Evolutionary conservation across 1,140 invertebrate genomes (phyloP).

Genomic region (Philaenus spumarius): DNA sequence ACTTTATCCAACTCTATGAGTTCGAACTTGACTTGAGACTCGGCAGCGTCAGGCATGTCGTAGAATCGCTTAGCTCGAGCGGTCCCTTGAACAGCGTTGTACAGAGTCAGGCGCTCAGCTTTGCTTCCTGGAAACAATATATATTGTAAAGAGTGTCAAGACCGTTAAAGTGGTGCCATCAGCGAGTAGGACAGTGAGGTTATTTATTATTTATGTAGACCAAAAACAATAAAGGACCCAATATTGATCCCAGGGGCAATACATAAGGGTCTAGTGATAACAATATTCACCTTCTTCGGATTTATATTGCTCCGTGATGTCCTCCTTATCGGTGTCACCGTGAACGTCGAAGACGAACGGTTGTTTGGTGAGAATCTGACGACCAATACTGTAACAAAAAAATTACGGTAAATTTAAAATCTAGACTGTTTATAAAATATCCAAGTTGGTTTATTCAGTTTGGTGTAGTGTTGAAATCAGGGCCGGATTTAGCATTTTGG

Average conservation of each 20-base stretch:
- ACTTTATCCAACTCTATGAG: constrained; percentile 58
- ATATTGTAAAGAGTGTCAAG: no score
- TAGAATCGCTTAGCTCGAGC: constrained; percentile 50
- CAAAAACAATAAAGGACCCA: no score
- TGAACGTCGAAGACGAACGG: constrained; percentile 49
- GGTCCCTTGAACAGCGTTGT: constrained; percentile 53
- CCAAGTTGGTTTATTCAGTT: no score
- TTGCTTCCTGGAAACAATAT: constrained; percentile 39
- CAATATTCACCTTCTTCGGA: constrained; percentile 48
- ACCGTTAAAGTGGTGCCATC: no score
- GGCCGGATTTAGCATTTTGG: no score
- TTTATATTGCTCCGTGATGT: constrained; percentile 65
- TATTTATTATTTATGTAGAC: no score
- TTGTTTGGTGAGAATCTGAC: constrained; percentile 64
- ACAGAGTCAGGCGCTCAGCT: constrained; percentile 53
- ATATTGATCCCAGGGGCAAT: no score
- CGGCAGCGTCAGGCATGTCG: constrained; percentile 45
- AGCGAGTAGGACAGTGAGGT: no score
- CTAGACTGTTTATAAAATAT: no score
- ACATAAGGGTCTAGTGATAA: background rate
- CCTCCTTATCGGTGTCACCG: constrained; percentile 53
- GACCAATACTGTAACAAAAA: constrained; percentile 50
- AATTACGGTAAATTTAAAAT: no score
- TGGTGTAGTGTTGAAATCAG: no score
- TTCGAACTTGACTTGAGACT: constrained; percentile 57